phyloP scores from a whole-genome alignment of 2,888 invertebrate species.

The Drosophila setosimentum region DNA sequence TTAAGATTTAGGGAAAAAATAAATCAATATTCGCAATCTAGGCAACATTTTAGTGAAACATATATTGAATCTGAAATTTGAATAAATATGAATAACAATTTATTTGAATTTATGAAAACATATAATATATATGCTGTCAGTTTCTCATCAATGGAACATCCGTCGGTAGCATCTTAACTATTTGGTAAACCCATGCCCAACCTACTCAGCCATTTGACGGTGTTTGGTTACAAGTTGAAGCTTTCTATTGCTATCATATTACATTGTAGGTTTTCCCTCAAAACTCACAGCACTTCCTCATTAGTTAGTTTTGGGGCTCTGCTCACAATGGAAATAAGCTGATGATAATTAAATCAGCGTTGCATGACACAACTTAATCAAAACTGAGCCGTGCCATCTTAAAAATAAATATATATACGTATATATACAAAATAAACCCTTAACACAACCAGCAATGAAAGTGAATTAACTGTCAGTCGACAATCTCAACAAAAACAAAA shows the following conservation, averaged over 20 bases:
- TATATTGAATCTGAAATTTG: background rate
- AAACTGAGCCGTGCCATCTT: conserved; percentile 66
- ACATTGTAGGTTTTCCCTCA: conserved; percentile 51
- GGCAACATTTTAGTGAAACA: too few relatives aligned
- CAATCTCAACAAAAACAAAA: conserved; percentile 41
- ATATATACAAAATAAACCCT: conserved; percentile 7
- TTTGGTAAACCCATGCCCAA: conserved; percentile 18
- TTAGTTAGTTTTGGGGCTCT: conserved; percentile 52
- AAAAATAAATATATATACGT: background rate
- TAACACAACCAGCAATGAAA: conserved; percentile 58
- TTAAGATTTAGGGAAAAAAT: background rate
- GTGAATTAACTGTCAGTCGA: conserved; percentile 68
- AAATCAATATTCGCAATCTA: background rate
- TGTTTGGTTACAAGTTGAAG: conserved; percentile 33
- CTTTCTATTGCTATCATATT: conserved; percentile 60
- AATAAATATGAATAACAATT: conserved; percentile 1
- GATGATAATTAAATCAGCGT: conserved; percentile 77
- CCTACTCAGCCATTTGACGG: conserved; percentile 39
- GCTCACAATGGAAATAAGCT: conserved; percentile 62
- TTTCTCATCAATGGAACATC: background rate
- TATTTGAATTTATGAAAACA: background rate
- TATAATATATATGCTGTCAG: conserved; percentile 2
- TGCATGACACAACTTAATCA: conserved; percentile 81
- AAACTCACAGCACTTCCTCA: conserved; percentile 66
- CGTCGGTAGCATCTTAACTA: conserved; percentile 39